phyloP scores from a whole-genome alignment of 2,113 vertebrate species.

The Himantopus leucocephalus region DNA sequence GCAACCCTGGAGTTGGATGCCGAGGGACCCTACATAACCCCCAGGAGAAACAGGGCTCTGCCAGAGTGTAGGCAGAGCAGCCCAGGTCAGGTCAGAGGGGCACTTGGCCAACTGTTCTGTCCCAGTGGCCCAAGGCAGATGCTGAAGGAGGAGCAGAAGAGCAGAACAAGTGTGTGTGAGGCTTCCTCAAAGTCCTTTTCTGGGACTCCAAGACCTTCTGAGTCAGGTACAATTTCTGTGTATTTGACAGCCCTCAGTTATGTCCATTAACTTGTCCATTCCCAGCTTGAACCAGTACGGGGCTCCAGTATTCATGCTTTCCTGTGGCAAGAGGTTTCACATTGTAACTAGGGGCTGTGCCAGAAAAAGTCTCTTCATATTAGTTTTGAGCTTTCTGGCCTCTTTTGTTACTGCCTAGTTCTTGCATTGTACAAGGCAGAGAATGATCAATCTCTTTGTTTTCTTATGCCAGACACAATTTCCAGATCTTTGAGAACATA shows the following conservation, averaged over 20 bases:
- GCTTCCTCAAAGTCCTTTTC: not conserved
- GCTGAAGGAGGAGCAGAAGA: not conserved
- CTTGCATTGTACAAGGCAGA: not conserved
- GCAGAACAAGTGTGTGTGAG: not conserved
- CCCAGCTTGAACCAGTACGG: not conserved
- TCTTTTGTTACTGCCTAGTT: not conserved
- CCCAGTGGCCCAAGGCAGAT: not conserved
- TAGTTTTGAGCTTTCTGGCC: not conserved
- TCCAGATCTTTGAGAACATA: not conserved
- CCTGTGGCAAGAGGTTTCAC: not conserved
- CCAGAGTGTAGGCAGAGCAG: not conserved
- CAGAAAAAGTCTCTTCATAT: not conserved
- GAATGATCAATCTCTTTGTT: not conserved
- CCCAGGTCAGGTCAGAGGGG: not conserved
- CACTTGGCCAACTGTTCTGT: rapidly evolving
- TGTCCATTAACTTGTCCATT: not conserved
- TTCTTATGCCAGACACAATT: not conserved
- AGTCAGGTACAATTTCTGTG: not conserved
- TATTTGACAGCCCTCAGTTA: not conserved
- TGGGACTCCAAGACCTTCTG: not conserved
- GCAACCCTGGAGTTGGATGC: not conserved
- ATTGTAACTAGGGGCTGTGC: not conserved
- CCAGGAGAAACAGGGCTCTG: not conserved
- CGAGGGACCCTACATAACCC: rapidly evolving
- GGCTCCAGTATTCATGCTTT: not conserved